Percentiles rank a stretch among this genome's conserved stretches.
phyloP scores from a whole-genome alignment of 2,888 invertebrate species.

The Pandemis corylana region DNA sequence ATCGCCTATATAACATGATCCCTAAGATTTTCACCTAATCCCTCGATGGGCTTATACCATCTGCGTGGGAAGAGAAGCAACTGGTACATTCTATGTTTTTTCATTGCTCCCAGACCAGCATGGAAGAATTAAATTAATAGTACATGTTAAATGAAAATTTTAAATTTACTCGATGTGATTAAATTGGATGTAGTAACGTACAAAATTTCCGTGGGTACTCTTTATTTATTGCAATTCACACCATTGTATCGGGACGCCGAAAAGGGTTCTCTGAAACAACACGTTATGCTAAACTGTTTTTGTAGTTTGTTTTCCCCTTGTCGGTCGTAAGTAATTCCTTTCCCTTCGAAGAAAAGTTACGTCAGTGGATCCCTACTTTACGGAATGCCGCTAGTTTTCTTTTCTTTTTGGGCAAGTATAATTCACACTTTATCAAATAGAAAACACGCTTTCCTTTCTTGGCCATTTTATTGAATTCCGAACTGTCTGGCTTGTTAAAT shows the following conservation, averaged over 20 bases:
- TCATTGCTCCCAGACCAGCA: no score
- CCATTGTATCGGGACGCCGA: slow-evolving; percentile 35
- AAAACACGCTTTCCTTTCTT: slow-evolving; percentile 65
- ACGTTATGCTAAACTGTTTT: slow-evolving; percentile 67
- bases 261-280: slow-evolving; percentile 56
- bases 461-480: slow-evolving; percentile 80
- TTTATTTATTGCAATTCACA: slow-evolving; percentile 40
- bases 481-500: slow-evolving; percentile 59
- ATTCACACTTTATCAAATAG: slow-evolving; percentile 75
- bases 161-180: neutral
- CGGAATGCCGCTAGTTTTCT: slow-evolving; percentile 63
- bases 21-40: no score
- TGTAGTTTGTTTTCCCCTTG: slow-evolving; percentile 73
- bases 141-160: neutral
- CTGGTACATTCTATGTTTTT: no score
- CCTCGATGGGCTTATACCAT: no score
- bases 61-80: no score
- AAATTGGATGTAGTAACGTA: slow-evolving; percentile 5
- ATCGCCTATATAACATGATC: no score
- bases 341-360: slow-evolving; percentile 73
- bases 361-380: slow-evolving; percentile 67
- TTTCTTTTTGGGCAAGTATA: slow-evolving; percentile 72
- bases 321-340: slow-evolving; percentile 76
- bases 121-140: no score
- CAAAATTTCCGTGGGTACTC: slow-evolving; percentile 11